Percentiles rank a stretch among this genome's conserved stretches.
These are phyloP conservation scores for Rhagonycha lutea DNA, from an alignment of 2,888 invertebrate species.

Conservation along the genomic window DNA sequence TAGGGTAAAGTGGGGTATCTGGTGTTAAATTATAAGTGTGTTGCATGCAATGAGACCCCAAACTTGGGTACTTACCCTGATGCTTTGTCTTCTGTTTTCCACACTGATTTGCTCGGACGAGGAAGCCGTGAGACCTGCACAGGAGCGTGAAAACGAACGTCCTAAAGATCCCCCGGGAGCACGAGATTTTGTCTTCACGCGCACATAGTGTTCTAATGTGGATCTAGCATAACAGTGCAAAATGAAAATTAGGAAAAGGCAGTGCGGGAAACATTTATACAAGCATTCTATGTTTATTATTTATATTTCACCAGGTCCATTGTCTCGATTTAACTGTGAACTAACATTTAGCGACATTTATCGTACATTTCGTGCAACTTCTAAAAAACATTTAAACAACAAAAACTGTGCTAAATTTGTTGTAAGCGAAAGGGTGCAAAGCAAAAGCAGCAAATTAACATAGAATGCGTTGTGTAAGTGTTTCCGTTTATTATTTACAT, in stretches of 20 bases:
- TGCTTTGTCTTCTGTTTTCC: conserved; percentile 62
- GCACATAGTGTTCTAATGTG: conserved; percentile 58
- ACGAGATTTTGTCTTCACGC: conserved; percentile 66
- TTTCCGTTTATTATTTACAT: conserved; percentile 27
- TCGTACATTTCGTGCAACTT: not conserved
- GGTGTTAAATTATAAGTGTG: not conserved
- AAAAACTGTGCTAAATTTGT: conserved; percentile 41
- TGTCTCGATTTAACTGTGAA: not conserved
- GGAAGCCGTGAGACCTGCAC: conserved; percentile 60
- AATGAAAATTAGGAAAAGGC: conserved; percentile 49
- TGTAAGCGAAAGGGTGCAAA: conserved; percentile 43
- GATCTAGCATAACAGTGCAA: conserved; percentile 53
- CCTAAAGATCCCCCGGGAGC: conserved; percentile 69
- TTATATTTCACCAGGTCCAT: not conserved
- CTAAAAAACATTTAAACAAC: conserved; percentile 3
- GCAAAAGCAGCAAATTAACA: conserved; percentile 50
- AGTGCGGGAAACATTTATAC: conserved; percentile 45
- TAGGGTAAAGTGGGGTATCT: not conserved
- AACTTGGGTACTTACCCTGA: conserved; percentile 57
- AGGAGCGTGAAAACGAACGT: conserved; percentile 67
- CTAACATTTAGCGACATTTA: not conserved
- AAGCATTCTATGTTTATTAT: conserved; percentile 50
- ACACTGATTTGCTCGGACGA: conserved; percentile 48
- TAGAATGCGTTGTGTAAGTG: conserved; percentile 51
- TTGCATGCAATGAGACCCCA: not conserved